Evolutionary conservation across 2,888 invertebrate species (phyloP).

Genomic region (Synergus itoensis): DNA sequence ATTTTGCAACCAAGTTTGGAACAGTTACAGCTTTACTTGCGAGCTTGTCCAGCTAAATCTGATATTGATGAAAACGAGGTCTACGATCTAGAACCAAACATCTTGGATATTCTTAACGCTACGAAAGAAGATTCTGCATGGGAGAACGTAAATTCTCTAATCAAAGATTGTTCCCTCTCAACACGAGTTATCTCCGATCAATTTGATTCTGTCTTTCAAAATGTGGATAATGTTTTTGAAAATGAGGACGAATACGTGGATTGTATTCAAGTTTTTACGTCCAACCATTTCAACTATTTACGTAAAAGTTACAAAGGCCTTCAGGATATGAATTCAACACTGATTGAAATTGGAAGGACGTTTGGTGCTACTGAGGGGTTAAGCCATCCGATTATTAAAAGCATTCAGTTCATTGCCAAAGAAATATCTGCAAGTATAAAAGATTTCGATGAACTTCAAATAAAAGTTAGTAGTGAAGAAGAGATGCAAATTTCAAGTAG

Average conservation of each 20-base stretch:
- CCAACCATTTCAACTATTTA: constrained; percentile 62
- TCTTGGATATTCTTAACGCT: constrained; percentile 63
- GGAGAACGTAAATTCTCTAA: constrained; percentile 58
- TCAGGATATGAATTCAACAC: constrained; percentile 50
- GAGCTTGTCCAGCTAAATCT: constrained; percentile 80
- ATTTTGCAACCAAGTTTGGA: constrained; percentile 81
- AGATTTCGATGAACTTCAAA: constrained; percentile 47
- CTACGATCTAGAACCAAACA: constrained; percentile 60
- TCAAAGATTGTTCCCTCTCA: constrained; percentile 59
- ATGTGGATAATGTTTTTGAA: constrained; percentile 39
- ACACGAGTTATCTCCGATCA: constrained; percentile 56
- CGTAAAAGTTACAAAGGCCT: constrained; percentile 57
- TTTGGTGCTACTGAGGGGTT: constrained; percentile 55
- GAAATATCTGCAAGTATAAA: constrained; percentile 51
- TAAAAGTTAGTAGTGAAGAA: constrained; percentile 79
- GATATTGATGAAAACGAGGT: constrained; percentile 59
- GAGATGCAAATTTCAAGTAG: constrained; percentile 77
- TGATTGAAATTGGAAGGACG: constrained; percentile 53
- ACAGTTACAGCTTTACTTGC: constrained; percentile 84
- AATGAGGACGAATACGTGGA: constrained; percentile 44
- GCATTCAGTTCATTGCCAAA: constrained; percentile 61
- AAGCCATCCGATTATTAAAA: constrained; percentile 69
- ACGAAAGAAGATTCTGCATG: constrained; percentile 65
- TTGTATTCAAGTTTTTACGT: constrained; percentile 57
- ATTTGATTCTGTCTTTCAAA: constrained; percentile 53